phyloP scores from a whole-genome alignment of 1,140 invertebrate genomes.

The Drosophila melanica region DNA sequence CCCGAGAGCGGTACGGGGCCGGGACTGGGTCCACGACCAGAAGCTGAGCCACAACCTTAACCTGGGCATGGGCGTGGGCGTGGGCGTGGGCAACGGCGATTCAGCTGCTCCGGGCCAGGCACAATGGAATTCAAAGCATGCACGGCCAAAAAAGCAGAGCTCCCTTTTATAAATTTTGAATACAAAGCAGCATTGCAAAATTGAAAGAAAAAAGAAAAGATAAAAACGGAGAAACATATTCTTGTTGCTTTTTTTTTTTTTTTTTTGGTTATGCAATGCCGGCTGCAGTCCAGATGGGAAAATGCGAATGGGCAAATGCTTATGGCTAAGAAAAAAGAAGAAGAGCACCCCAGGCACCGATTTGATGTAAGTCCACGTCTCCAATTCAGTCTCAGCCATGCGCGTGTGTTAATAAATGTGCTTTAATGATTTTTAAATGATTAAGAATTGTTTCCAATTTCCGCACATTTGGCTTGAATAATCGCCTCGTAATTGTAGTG shows the following conservation, averaged over 20 bases:
- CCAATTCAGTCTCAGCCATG: neutral
- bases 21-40: neutral
- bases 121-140: conserved; percentile 62
- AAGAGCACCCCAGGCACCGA: neutral
- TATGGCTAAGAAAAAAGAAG: neutral
- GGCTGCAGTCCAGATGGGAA: conserved; percentile 20
- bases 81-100: conserved; percentile 41
- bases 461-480: conserved; percentile 20
- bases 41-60: conserved; percentile 3
- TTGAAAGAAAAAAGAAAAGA: conserved; percentile 34
- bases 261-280: conserved; percentile 40
- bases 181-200: conserved; percentile 66
- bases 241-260: conserved; percentile 11
- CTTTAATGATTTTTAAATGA: conserved; percentile 72
- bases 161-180: conserved; percentile 74
- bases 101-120: conserved; percentile 25
- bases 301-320: neutral
- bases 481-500: conserved; percentile 69
- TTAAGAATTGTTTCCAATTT: conserved; percentile 49
- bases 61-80: neutral
- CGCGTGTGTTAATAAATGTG: conserved; percentile 59
- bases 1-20: no score
- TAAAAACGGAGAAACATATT: conserved; percentile 1
- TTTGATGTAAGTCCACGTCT: neutral
- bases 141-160: conserved; percentile 40